Percentiles rank a stretch among this genome's conserved stretches.
Evolutionary conservation across 2,113 vertebrate genomes (phyloP).

Genomic region (Pantherophis guttatus): DNA sequence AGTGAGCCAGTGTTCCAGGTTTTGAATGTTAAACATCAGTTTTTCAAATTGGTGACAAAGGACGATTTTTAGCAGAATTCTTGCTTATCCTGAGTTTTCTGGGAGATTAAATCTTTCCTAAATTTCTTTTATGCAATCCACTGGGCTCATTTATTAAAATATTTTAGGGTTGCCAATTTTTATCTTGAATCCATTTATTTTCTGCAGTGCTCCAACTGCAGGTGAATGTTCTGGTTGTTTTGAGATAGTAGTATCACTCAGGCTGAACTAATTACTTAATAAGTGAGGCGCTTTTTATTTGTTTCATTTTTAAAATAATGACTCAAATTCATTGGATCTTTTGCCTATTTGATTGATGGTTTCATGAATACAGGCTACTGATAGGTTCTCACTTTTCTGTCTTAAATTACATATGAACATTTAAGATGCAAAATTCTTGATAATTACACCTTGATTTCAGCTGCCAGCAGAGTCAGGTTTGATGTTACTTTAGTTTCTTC

Average conservation of each 20-base stretch:
- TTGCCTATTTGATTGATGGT: constrained; percentile 22
- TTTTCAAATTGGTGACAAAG: background rate
- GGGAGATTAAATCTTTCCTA: background rate
- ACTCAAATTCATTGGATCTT: constrained; percentile 18
- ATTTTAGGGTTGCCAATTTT: background rate
- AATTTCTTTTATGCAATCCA: background rate
- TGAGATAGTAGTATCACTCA: background rate
- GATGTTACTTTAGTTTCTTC: background rate
- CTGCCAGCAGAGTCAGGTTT: background rate
- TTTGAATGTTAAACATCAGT: background rate
- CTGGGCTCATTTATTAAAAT: background rate
- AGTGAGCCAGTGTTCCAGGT: background rate
- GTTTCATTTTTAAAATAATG: background rate
- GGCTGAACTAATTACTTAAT: background rate
- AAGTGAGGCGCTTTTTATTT: background rate
- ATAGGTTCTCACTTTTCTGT: constrained; percentile 1
- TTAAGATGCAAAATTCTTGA: background rate
- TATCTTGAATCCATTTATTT: background rate
- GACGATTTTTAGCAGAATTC: background rate
- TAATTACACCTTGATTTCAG: background rate
- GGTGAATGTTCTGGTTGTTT: background rate
- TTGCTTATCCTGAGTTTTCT: background rate
- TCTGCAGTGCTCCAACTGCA: background rate
- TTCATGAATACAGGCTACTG: constrained; percentile 23
- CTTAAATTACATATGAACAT: constrained; percentile 22